Percentiles rank a stretch among this genome's conserved stretches.
Evolutionary conservation across 2,113 vertebrate species (phyloP).

Genomic region (Gadus macrocephalus): DNA sequence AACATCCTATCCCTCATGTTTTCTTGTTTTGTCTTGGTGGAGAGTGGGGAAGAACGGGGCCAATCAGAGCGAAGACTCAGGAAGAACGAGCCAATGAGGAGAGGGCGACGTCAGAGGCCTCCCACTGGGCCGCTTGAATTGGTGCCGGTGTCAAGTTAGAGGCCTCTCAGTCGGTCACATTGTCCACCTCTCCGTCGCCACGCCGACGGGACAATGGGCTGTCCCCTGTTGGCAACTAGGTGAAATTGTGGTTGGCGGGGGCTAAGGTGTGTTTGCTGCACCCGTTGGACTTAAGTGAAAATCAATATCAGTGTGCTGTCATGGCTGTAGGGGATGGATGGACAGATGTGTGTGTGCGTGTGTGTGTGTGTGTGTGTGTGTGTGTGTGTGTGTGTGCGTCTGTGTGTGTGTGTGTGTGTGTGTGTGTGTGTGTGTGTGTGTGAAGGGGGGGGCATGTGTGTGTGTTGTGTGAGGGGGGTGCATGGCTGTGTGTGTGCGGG

Average conservation of each 20-base stretch:
- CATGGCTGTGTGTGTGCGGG: too few relatives aligned
- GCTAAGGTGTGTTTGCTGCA: slow-evolving; percentile 58
- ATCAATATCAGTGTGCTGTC: slow-evolving; percentile 63
- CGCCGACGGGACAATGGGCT: slow-evolving; percentile 55
- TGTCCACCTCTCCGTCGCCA: slow-evolving; percentile 57
- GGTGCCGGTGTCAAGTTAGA: slow-evolving; percentile 55
- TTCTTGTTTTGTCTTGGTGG: not conserved
- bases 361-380: slow-evolving; percentile 16
- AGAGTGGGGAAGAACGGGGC: slow-evolving; percentile 9
- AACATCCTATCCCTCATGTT: not conserved
- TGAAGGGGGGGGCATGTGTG: slow-evolving; percentile 26
- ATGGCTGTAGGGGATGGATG: slow-evolving; percentile 30
- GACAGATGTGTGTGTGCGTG: slow-evolving; percentile 23
- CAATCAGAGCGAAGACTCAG: slow-evolving; percentile 29
- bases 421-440: too few relatives aligned
- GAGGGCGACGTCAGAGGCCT: slow-evolving; percentile 33
- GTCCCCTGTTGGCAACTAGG: slow-evolving; percentile 62
- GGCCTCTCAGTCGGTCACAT: slow-evolving; percentile 52
- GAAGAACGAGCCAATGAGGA: slow-evolving; percentile 40
- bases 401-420: too few relatives aligned
- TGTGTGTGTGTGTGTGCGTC: slow-evolving; percentile 25
- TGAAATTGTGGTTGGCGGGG: slow-evolving; percentile 65
- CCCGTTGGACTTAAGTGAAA: slow-evolving; percentile 70
- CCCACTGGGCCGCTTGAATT: slow-evolving; percentile 61
- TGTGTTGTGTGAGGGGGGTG: slow-evolving; percentile 34